Percentiles rank a stretch among this genome's conserved stretches.
These are phyloP conservation scores for Sminthurides bifidus DNA, from an alignment of 1,140 invertebrate species.

Conservation along the genomic window DNA sequence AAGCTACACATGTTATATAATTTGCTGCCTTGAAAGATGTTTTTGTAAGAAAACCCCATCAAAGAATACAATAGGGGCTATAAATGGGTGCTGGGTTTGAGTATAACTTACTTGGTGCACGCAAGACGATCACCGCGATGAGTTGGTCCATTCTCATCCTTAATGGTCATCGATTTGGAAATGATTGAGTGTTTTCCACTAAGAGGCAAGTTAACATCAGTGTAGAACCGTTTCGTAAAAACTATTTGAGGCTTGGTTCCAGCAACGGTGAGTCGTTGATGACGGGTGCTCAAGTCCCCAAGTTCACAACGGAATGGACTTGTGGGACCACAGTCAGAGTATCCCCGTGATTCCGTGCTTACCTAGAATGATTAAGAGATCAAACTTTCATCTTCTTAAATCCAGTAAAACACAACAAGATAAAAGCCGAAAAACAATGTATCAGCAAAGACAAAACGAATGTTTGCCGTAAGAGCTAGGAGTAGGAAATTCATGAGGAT, in stretches of 20 bases:
- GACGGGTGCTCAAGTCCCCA: conserved; percentile 47
- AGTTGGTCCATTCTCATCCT: conserved; percentile 73
- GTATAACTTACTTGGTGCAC: conserved; percentile 58
- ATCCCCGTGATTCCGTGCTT: conserved; percentile 29
- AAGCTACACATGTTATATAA: no score
- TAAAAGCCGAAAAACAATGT: no score
- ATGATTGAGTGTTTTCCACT: conserved; percentile 61
- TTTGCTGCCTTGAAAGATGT: no score
- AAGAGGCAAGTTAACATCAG: conserved; percentile 61
- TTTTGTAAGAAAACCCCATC: neutral
- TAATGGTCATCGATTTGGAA: conserved; percentile 73
- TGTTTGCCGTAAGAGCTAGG: conserved; percentile 10
- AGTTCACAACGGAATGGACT: conserved; percentile 40
- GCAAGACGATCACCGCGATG: conserved; percentile 74
- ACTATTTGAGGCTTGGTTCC: conserved; percentile 52
- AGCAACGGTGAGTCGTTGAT: conserved; percentile 58
- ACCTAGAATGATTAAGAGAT: conserved; percentile 27
- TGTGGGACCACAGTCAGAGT: conserved; percentile 36
- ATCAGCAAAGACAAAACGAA: conserved; percentile 2
- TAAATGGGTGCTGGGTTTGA: neutral
- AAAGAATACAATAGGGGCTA: no score
- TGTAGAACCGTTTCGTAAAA: conserved; percentile 59
- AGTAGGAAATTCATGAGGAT: no score
- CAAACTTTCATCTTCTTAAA: conserved; percentile 4
- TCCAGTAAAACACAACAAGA: no score